Evolutionary conservation across 1,140 invertebrate genomes (phyloP).

Genomic region (Octopus bimaculoides): DNA sequence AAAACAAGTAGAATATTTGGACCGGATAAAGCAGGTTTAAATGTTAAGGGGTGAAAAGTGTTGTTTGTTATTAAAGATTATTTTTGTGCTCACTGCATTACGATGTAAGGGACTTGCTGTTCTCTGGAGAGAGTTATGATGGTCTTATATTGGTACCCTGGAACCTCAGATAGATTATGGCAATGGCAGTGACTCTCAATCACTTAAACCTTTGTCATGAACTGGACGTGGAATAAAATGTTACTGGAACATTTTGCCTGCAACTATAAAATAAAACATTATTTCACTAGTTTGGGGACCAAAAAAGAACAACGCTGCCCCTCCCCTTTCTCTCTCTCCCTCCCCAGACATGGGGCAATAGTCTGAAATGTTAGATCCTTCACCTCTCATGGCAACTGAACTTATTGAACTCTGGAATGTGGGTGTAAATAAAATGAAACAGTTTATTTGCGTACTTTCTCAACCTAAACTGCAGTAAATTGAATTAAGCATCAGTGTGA

Average conservation of each 20-base stretch:
- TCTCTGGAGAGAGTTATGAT: not conserved
- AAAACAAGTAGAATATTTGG: too few relatives aligned
- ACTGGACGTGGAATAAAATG: not conserved
- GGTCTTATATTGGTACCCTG: not conserved
- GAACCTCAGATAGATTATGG: not conserved
- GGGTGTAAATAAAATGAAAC: too few relatives aligned
- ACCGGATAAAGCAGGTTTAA: too few relatives aligned
- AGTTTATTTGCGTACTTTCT: too few relatives aligned
- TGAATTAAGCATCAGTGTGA: too few relatives aligned
- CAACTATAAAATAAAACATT: not conserved
- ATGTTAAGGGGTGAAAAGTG: too few relatives aligned
- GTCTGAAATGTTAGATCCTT: not conserved
- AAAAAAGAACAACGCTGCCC: not conserved
- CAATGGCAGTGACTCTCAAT: not conserved
- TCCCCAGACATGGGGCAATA: not conserved
- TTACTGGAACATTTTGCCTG: not conserved
- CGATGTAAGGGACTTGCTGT: too few relatives aligned
- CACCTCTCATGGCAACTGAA: too few relatives aligned
- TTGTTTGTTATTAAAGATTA: too few relatives aligned
- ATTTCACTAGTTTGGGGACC: not conserved
- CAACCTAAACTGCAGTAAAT: too few relatives aligned
- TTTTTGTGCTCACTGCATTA: too few relatives aligned
- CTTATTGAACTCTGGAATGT: too few relatives aligned
- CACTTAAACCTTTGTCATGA: constrained; percentile 15
- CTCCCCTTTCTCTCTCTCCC: not conserved